These are phyloP conservation scores for Rotaria macrura DNA, from an alignment of 2,888 invertebrate species.

Conservation along the genomic window DNA sequence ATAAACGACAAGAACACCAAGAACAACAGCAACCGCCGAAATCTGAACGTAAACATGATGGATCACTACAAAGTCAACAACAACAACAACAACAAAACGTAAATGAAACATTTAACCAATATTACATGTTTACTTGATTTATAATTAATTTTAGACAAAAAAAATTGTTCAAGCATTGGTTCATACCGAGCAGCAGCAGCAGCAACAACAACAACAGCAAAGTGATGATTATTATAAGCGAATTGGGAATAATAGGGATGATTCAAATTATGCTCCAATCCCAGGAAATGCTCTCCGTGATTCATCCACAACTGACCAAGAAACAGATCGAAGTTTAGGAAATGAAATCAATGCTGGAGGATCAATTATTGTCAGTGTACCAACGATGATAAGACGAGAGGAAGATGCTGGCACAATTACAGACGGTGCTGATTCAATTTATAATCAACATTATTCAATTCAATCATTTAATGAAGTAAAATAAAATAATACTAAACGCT, in stretches of 20 bases:
- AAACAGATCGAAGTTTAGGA: not conserved
- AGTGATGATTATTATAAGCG: not conserved
- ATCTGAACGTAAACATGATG: not conserved
- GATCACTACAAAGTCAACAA: not conserved
- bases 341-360: not conserved
- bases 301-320: not conserved
- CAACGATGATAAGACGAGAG: not conserved
- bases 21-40: not conserved
- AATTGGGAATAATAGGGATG: not conserved
- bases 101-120: not conserved
- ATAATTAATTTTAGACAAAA: not conserved
- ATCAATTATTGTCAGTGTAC: not conserved
- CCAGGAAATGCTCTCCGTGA: not conserved
- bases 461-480: not conserved
- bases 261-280: not conserved
- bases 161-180: not conserved
- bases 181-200: not conserved
- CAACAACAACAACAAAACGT: not conserved
- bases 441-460: constrained; percentile 8
- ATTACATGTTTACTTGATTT: not conserved
- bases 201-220: no score
- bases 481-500: not conserved
- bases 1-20: not conserved
- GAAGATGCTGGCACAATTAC: not conserved
- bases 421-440: not conserved